Evolutionary conservation across 1,140 invertebrate species (phyloP).

Genomic region (Solenopsis invicta): DNA sequence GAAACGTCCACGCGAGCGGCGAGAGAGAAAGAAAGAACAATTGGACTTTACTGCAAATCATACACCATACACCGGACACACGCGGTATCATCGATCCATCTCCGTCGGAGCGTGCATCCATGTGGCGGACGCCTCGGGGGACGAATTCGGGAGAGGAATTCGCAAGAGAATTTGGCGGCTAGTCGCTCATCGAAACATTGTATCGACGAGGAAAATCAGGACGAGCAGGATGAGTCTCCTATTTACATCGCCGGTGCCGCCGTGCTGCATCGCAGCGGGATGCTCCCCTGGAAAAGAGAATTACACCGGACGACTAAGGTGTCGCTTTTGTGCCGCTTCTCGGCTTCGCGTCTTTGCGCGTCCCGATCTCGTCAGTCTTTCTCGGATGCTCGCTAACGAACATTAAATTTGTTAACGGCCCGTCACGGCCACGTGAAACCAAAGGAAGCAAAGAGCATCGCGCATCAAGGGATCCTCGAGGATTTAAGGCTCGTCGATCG

Average conservation of each 20-base stretch:
- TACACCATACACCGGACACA: not conserved
- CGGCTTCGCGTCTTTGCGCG: not conserved
- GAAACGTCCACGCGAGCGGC: not conserved
- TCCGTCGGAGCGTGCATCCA: not conserved
- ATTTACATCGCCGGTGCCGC: conserved; percentile 85
- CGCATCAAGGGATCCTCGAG: not conserved
- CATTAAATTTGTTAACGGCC: conserved; percentile 59
- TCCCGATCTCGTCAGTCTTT: conserved; percentile 41
- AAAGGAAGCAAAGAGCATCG: not conserved
- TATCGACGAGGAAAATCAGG: conserved; percentile 69
- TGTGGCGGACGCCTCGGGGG: not conserved
- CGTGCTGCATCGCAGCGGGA: conserved; percentile 93
- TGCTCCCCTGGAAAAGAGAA: conserved; percentile 89
- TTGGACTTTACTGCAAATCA: not conserved
- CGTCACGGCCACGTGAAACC: not conserved
- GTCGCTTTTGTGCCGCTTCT: conserved; percentile 11
- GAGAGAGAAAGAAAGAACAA: not conserved
- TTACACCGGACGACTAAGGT: conserved; percentile 29
- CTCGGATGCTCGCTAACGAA: conserved; percentile 49
- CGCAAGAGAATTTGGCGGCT: not conserved
- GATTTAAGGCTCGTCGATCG: not conserved
- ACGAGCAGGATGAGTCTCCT: conserved; percentile 69
- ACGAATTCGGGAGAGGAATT: conserved; percentile 35
- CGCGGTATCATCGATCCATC: conserved; percentile 11
- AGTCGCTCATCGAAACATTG: conserved; percentile 69